Base-by-base conservation (phyloP, 2,888 invertebrate genomes). In the Rotaria macrura region DNA sequence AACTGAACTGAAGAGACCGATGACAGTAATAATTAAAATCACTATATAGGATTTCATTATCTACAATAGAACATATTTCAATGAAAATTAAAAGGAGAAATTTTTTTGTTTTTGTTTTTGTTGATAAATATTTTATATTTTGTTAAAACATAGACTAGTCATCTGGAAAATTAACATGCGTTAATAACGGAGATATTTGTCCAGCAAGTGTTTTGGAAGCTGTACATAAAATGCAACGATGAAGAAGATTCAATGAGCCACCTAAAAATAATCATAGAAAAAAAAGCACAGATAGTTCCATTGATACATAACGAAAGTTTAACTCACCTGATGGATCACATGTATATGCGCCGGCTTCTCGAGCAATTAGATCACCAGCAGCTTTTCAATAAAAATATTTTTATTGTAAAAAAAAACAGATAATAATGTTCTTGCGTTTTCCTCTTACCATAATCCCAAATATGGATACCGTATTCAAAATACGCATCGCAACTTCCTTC, bases 401-500 rank as follows among this genome's bases (percentile, higher is more conserved):
- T 55, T 25, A 25, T 55, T 7, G 3, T 14, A 49, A 10, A 49
- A 49, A 49, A 49, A 49, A 49, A 10, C 10, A 49, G 2, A 49
- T 49, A 7, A 5, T 43, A 43, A 10, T 7, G 10, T 47, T 47
- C 9, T 47, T n/a, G n/a, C n/a, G n/a, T 47, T 47, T 47, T 47
- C 23, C 25, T 54, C 54, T 65, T 65, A 65, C 65, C 65, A 85
- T 94, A 92, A 43, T 95, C 95, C 98, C 98, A 99, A 49, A 95
- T 94, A 91, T 99, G 97, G 88, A 96, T 94, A 1, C 97, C 97
- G 92, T 94, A 95, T 91, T 97, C 97, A 89, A 94, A 95, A 90
- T 95, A 95, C 4, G 93, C 94, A 92, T 97, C 96, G 6, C 94
- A 94, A 9, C 93, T 94, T 0, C 99, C 98, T 88, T 94, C 90